A percentile compares a stretch with the other conserved stretches of the same genome.
Evolutionary conservation across 1,140 invertebrate genomes (phyloP).

Genomic region (Pissodes strobi): DNA sequence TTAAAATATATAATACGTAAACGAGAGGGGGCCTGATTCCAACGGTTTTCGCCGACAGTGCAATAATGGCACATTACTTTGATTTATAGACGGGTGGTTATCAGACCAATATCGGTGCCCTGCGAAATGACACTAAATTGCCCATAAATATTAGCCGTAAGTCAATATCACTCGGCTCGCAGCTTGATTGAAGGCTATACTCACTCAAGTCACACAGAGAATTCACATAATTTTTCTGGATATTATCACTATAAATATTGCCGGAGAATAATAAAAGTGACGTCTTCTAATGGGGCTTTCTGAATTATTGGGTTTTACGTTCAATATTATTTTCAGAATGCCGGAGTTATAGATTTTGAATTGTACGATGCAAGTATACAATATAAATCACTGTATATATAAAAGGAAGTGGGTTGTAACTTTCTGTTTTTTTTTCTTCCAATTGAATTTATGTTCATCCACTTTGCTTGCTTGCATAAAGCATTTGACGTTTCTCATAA

Average conservation of each 20-base stretch:
- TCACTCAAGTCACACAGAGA: slow-evolving; percentile 42
- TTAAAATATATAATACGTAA: slow-evolving; percentile 13
- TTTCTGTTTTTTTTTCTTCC: background rate
- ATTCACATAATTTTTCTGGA: slow-evolving; percentile 40
- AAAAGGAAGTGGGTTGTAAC: no score
- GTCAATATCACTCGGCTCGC: slow-evolving; percentile 49
- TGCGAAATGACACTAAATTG: slow-evolving; percentile 54
- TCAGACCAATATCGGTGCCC: slow-evolving; percentile 55
- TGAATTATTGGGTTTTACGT: slow-evolving; percentile 25
- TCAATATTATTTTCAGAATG: slow-evolving; percentile 18
- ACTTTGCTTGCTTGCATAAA: no score
- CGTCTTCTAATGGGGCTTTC: slow-evolving; percentile 32
- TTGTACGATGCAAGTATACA: background rate
- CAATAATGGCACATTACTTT: slow-evolving; percentile 56
- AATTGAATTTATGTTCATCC: background rate
- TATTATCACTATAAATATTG: slow-evolving; percentile 37
- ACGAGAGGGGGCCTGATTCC: slow-evolving; percentile 8
- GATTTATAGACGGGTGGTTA: slow-evolving; percentile 53
- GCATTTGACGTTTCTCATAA: no score
- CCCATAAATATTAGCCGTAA: slow-evolving; percentile 54
- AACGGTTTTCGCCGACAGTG: slow-evolving; percentile 49
- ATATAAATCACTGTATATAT: no score
- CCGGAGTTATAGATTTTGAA: background rate
- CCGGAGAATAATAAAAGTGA: slow-evolving; percentile 31
- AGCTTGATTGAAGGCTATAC: slow-evolving; percentile 48